These are phyloP conservation scores for Collichthys lucidus DNA, from an alignment of 2,113 vertebrate genomes.

Conservation along the genomic window DNA sequence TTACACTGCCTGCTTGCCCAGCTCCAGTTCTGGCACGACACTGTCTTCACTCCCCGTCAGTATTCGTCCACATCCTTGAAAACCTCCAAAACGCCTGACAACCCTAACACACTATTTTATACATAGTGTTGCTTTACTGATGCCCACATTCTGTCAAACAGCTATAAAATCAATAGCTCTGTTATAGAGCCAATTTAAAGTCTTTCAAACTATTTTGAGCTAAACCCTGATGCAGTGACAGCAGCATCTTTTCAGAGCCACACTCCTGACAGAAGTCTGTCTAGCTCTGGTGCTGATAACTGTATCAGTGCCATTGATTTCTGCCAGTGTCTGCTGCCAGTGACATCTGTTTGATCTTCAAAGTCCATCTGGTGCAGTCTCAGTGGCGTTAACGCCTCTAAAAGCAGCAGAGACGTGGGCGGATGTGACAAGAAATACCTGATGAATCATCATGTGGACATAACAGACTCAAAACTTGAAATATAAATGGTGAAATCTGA, in stretches of 20 bases:
- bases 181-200: too few species aligned
- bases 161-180: background rate
- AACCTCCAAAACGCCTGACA: too few species aligned
- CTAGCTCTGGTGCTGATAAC: background rate
- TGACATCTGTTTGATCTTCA: slow-evolving; percentile 16
- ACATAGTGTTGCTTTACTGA: too few species aligned
- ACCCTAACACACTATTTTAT: too few species aligned
- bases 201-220: too few species aligned
- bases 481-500: background rate
- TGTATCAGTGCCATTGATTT: slow-evolving; percentile 8
- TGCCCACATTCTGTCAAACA: background rate
- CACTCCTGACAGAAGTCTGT: background rate
- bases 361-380: slow-evolving; percentile 5
- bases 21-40: too few species aligned
- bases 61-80: too few species aligned
- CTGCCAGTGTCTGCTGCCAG: background rate
- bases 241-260: background rate
- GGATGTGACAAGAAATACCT: background rate
- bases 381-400: background rate
- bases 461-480: background rate
- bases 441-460: background rate
- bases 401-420: background rate
- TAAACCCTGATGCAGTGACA: background rate
- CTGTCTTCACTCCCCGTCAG: too few species aligned
- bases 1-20: too few species aligned